These are phyloP conservation scores for Orthosia cruda DNA, from an alignment of 2,888 invertebrate species.

Conservation along the genomic window DNA sequence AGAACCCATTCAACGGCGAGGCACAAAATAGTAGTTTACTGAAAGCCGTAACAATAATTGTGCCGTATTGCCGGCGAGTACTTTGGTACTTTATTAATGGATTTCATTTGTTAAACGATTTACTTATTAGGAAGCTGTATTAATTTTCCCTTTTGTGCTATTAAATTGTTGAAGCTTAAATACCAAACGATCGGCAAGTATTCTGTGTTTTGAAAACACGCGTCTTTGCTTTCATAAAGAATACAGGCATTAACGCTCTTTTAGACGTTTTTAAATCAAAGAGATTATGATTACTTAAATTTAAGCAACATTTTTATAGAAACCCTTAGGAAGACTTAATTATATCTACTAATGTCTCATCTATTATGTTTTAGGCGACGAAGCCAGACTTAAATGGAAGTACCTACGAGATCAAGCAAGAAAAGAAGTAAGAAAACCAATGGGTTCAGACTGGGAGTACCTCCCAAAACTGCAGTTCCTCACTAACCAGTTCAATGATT, in stretches of 20 bases:
- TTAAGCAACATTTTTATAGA: too few relatives aligned
- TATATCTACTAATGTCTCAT: neutral
- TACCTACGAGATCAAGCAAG: constrained; percentile 88
- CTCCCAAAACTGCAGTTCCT: constrained; percentile 86
- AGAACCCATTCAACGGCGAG: constrained; percentile 1
- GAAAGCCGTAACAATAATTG: constrained; percentile 3
- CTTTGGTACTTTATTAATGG: neutral
- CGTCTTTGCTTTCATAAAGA: neutral
- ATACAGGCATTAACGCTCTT: neutral
- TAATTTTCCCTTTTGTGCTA: neutral
- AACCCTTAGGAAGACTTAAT: neutral
- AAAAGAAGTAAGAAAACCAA: constrained; percentile 87
- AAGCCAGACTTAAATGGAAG: constrained; percentile 89
- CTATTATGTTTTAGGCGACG: constrained; percentile 79
- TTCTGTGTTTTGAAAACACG: neutral
- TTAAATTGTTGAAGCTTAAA: neutral
- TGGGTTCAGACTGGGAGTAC: constrained; percentile 87
- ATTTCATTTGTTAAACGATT: constrained; percentile 6
- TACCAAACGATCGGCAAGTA: neutral
- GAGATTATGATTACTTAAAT: too few relatives aligned
- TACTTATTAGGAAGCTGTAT: neutral
- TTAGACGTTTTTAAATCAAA: neutral
- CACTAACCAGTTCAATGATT: constrained; percentile 88
- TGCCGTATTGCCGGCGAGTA: constrained; percentile 1
- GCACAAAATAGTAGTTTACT: neutral